Percentiles rank a stretch among this genome's conserved stretches.
phyloP scores from a whole-genome alignment of 2,797 vertebrate genomes.

The Synaphobranchus kaupii region DNA sequence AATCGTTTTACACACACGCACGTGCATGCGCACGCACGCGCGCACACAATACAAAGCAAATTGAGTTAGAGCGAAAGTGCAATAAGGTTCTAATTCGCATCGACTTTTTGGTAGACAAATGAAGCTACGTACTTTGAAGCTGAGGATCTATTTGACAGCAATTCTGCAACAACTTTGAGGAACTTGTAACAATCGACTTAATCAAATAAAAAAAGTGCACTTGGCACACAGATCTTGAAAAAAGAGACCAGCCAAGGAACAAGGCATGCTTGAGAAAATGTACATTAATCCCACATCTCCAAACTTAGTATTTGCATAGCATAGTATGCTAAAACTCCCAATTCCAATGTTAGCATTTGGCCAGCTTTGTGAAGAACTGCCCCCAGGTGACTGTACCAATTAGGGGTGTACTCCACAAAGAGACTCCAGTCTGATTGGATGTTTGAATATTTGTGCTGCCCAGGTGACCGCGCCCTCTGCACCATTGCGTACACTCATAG shows the following conservation, averaged over 20 bases:
- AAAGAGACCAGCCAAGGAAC: background rate
- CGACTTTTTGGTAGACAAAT: constrained; percentile 5
- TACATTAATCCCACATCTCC: background rate
- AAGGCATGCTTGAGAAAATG: background rate
- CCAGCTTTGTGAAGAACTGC: background rate
- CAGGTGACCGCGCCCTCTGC: background rate
- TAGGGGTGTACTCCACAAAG: background rate
- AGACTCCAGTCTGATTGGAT: background rate
- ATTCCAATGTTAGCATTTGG: background rate
- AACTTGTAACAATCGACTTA: background rate
- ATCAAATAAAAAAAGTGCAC: background rate
- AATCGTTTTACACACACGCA: background rate
- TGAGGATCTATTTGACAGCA: background rate
- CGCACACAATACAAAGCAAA: background rate
- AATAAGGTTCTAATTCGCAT: background rate
- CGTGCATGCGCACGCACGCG: no score
- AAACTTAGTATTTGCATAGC: background rate
- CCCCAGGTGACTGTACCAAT: background rate
- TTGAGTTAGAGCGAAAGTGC: background rate
- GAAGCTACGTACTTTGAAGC: background rate
- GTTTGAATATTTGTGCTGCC: background rate
- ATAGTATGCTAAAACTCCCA: background rate
- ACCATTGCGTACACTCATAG: background rate
- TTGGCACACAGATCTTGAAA: background rate
- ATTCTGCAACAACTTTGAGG: background rate